Evolutionary conservation across 2,888 invertebrate species (phyloP), one percentile per base, ranked within the genome.

Genomic region (Drosophila eohydei): DNA sequence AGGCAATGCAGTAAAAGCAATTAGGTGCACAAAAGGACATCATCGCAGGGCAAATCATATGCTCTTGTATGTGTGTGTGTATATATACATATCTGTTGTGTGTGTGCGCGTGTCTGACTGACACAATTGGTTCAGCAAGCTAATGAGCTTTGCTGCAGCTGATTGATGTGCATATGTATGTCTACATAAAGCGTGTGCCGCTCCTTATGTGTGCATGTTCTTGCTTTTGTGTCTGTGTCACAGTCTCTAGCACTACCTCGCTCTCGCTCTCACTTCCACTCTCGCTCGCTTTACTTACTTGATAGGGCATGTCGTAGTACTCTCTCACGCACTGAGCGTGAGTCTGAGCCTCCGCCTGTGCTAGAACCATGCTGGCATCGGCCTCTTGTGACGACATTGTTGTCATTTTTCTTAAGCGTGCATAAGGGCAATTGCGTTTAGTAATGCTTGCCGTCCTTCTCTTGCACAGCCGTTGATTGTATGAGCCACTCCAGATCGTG

Each of bases 281-380:
- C 11, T 36, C 36, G 11, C 16, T 36, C 30, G 30, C 44, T 28
- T 41, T 85, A 84, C 84, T 84, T 76, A 84, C 84, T 70, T 84
- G 87, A 46, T 61, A 88, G 44, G 80, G 66, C 71, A 83, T 60
- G 59, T 84, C 87, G 71, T 59, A 76, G 51, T 55, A 83, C 30
- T 87, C 84, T 71, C 87, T 63, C 59, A 52, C 41, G 30, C 68
- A 74, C 68, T 75, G 77, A 58, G 74, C 71, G 63, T 79, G 57
- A 46, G 79, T 6, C 36, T 68, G 57, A 70, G 80, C 80, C 44
- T 71, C 68, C 12, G 66, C 64, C 67, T 58, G 68, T 51, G 65
- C 50, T 32, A 50, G 51, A 40, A 43, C 28, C 61, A 60, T 36
- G 64, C 71, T 59, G 41, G 28, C 58, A 34, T 26, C 63, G 38